phyloP scores from a whole-genome alignment of 2,113 vertebrate genomes.

The Daubentonia madagascariensis region DNA sequence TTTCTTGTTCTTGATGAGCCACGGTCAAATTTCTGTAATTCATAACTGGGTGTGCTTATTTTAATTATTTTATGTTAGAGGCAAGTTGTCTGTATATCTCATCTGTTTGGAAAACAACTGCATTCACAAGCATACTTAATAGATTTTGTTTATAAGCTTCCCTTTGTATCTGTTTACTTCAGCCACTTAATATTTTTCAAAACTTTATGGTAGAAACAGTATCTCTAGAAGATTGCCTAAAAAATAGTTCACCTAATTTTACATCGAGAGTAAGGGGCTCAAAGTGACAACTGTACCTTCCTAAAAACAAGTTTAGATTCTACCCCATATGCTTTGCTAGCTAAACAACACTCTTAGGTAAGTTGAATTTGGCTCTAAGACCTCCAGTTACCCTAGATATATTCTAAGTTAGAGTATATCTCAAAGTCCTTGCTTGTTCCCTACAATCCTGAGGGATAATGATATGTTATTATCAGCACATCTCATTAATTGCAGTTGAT shows the following conservation, averaged over 20 bases:
- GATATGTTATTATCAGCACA: not conserved
- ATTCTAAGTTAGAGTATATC: not conserved
- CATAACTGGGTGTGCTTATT: not conserved
- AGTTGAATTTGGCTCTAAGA: not conserved
- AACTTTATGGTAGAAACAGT: not conserved
- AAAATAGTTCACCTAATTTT: not conserved
- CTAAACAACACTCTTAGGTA: not conserved
- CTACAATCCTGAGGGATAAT: not conserved
- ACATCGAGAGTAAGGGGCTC: not conserved
- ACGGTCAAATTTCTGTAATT: not conserved
- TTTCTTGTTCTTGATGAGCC: not conserved
- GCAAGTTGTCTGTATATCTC: not conserved
- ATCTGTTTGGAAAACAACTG: not conserved
- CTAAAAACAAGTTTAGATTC: not conserved
- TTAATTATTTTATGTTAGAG: conserved; percentile 1
- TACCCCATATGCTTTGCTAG: not conserved
- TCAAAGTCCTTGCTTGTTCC: not conserved
- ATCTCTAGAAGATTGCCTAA: not conserved
- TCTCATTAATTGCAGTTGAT: not conserved
- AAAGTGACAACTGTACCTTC: not conserved
- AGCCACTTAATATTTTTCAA: not conserved
- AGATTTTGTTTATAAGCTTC: not conserved
- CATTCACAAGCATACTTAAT: not conserved
- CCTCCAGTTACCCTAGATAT: not conserved
- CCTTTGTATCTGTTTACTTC: not conserved